Evolutionary conservation across 2,888 invertebrate species (phyloP), one percentile per base, ranked within the genome.

Genomic region (Agonopterix heracliana): DNA sequence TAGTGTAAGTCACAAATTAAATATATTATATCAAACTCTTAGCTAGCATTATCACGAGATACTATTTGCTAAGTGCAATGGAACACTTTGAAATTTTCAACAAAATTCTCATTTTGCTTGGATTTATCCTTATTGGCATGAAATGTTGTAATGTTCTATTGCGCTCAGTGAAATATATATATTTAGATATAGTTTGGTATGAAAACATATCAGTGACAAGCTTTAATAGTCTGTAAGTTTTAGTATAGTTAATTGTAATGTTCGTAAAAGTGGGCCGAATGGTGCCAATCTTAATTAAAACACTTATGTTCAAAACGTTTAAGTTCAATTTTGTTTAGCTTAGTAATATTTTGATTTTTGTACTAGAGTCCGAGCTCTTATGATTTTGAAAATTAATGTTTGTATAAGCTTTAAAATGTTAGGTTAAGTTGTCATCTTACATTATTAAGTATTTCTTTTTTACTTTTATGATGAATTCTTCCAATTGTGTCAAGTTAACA

Each of bases 191-290:
- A 38, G 38, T 38, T 38, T 26, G 26, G 26, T 61, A 54, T 55
- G 11, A 26, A 47, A 47, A 61, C 66, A 64, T 64, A 63, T 67
- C 65, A 67, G 49, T 60, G 51, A 61, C 49, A 49, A 62, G 81
- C 82, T 82, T 82, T 81, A 82, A 80, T 81, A 77, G 70, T 56
- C 52, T 47, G 12, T 76, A 74, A 71, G 63, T 49, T 41, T 41
- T 41, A 12, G 13, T 45, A 36, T 45, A 52, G 14, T 43, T 50
- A 36, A 41, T 41, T 41, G n/a, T 38, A 38, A n/a, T 9, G 41
- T 41, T 9, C 12, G 10, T 52, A 46, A 43, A 53, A 75, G 70
- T 81, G 67, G 87, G 87, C 86, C 86, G 87, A 85, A 46, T 58
- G 26, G 84, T 87, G 87, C 78, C 86, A 87, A 87, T 87, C 64